These are phyloP conservation scores for Rhogogaster chlorosoma DNA, from an alignment of 2,888 invertebrate genomes.

Conservation along the genomic window DNA sequence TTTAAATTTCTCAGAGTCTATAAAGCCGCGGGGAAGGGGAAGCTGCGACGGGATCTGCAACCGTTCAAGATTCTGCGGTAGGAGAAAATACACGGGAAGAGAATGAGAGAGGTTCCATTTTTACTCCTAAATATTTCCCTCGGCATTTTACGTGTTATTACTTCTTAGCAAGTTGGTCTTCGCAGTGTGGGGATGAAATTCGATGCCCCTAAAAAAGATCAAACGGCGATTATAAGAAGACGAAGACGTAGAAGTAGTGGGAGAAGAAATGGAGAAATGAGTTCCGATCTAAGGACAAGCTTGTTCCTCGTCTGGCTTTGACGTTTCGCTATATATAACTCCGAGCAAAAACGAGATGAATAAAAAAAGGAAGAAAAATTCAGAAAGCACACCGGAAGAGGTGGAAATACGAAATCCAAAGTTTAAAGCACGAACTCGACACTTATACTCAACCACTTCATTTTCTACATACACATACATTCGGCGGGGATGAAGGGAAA, in stretches of 20 bases:
- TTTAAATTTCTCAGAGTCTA: neutral
- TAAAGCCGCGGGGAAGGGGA: too few species aligned
- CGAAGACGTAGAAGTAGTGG: neutral
- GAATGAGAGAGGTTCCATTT: neutral
- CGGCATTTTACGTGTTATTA: neutral
- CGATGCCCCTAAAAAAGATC: conserved; percentile 52
- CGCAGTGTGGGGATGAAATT: neutral
- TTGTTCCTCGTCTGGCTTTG: conserved; percentile 23
- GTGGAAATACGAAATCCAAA: neutral
- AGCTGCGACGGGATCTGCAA: too few species aligned
- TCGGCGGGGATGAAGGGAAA: neutral
- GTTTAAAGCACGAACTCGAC: neutral
- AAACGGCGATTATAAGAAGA: conserved; percentile 49
- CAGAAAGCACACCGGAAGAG: neutral
- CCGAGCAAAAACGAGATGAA: neutral
- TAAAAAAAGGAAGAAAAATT: neutral
- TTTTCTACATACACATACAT: neutral
- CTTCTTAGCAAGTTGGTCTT: neutral
- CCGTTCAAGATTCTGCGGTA: too few species aligned
- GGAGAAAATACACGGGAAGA: too few species aligned
- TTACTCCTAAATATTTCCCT: neutral
- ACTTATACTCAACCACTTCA: neutral
- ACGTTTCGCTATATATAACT: neutral
- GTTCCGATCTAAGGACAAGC: neutral
- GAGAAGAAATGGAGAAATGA: conserved; percentile 30